Evolutionary conservation across 2,797 vertebrate genomes (phyloP), one percentile per base, ranked within the genome.

Genomic region (Scomberomorus guttatus): DNA sequence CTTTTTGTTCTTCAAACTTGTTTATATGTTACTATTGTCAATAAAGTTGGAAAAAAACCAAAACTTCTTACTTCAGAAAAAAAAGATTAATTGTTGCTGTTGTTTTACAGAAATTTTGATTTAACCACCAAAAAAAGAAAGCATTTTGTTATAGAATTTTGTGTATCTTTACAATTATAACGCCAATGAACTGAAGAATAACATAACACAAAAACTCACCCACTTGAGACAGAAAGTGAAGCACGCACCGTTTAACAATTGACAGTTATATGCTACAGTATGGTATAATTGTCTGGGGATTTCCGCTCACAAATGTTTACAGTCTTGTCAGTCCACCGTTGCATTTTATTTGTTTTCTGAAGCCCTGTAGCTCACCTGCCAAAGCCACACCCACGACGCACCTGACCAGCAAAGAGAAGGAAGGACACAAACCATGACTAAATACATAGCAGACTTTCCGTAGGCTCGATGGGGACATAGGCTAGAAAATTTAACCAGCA

Each of bases 371-470:
- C 42, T 59, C 44, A 86, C 86, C 89, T 84, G 75, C 60, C 2
- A 0, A 24, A 39, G 72, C 80, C 82, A 78, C 89, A 2, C 92
- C 91, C 81, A 69, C 2, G 74, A 80, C 39, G 29, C 74, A 83
- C 86, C 86, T 90, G 75, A 39, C 14, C 25, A 13, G 18, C 5
- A 71, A 11, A 8, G 37, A 29, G 27, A 75, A 69, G 58, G 7
- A 39, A 17, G 5, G 20, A 14, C 34, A 2, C 1, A 14, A 7
- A 2, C 1, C 34, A 1, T 9, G 34, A 37, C 2, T 24, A 5
- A 8, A 7, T 32, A 32, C 44, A 46, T 3, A 15, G 7, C 0
- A 1, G 5, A 0, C 3, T 2, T 4, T 10, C 12, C 0, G 0
- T 2, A 0, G 7, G 0, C 3, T 24, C 5, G 12, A 68, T 27